Conservation (phyloP, 2,888 invertebrate species). For the Octonoba sinensis region DNA sequence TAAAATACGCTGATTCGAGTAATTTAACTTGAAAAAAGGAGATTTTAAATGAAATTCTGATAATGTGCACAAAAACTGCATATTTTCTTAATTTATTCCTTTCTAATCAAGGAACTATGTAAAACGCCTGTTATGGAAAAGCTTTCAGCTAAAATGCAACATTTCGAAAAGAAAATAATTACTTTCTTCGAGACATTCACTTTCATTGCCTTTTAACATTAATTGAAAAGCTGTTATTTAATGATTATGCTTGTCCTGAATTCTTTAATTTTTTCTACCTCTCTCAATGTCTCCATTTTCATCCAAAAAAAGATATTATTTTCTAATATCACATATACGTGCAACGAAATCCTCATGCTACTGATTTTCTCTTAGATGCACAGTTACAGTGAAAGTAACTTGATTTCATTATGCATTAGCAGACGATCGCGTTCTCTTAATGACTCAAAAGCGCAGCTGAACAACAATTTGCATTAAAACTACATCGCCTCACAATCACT, state of each 20-base stretch:
- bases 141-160: conserved; percentile 17
- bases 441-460: conserved; percentile 32
- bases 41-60: conserved; percentile 29
- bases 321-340: conserved; percentile 28
- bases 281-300: conserved; percentile 2
- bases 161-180: conserved; percentile 18
- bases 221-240: conserved; percentile 61
- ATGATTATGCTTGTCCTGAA: conserved; percentile 46
- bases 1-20: conserved; percentile 10
- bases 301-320: conserved; percentile 18
- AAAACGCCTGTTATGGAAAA: conserved; percentile 15
- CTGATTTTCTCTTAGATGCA: not conserved
- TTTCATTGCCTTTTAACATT: conserved; percentile 49
- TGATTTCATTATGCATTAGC: conserved; percentile 52
- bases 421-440: conserved; percentile 52
- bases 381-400: conserved; percentile 45
- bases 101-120: conserved; percentile 24
- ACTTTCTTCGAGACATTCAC: conserved; percentile 24
- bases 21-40: conserved; percentile 27
- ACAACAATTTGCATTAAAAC: conserved; percentile 60
- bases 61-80: not conserved
- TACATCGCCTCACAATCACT: conserved; percentile 43
- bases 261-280: conserved; percentile 8
- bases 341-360: conserved; percentile 8
- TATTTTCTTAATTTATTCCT: conserved; percentile 26